Evolutionary conservation across 2,113 vertebrate species (phyloP), one percentile per base, ranked within the genome.

Genomic region (Myotis davidii): DNA sequence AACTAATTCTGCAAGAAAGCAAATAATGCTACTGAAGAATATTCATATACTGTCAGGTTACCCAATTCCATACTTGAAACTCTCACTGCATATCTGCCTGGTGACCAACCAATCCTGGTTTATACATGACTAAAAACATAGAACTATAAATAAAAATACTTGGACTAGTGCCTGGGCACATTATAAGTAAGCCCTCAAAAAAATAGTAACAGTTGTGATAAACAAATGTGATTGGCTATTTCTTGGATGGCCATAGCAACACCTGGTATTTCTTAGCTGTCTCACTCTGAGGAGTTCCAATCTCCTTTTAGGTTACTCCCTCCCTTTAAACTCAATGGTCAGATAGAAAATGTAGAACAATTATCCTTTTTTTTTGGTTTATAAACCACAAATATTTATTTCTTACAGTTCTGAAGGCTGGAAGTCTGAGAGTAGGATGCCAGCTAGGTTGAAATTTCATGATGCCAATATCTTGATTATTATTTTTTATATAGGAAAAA

Each of bases 121-220:
- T 91, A 74, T 45, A 85, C 23, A 89, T 91, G 64, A 93, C 25
- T 73, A 91, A 94, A 95, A 95, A 94, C 52, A 96, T 50, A 84
- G 59, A 82, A 94, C 42, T 82, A 91, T 93, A 97, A 95, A 96
- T 94, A 96, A 96, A 96, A 95, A 70, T 74, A 93, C 18, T 88
- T 95, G 61, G 82, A 42, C 48, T 91, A 74, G n/a, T 79, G 34
- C 69, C 89, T 94, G 48, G 54, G 67, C 21, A 91, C 23, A 91
- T 88, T 70, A 65, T 83, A 96, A 96, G 9, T 74, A 94, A 94
- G 29, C 14, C 39, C 56, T 89, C 21, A 89, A 86, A 54, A 54
- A 95, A 93, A 82, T 48, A 78, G 72, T 56, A 96, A 86, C 32
- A 86, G 56, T 50, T 96, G 42, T 92, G 65, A 90, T 76, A 93